These are phyloP conservation scores for Acronicta leporina DNA, from an alignment of 2,888 invertebrate genomes.

Conservation along the genomic window DNA sequence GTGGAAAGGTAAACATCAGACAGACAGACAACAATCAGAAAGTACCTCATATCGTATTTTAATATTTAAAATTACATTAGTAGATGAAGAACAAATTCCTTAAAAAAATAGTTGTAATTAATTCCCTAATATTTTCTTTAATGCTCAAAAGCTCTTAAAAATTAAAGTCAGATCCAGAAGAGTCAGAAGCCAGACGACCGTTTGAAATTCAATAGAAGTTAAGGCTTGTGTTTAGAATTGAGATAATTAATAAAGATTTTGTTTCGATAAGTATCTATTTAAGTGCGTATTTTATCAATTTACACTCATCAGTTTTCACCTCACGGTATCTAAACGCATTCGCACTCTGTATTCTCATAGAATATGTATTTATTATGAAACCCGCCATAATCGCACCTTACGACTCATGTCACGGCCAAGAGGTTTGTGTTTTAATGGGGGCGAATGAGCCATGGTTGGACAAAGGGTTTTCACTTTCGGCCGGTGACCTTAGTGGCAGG, in stretches of 20 bases:
- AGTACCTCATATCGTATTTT: too few species aligned
- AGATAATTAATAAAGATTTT: not conserved
- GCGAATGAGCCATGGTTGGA: constrained; percentile 16
- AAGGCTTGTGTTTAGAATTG: too few species aligned
- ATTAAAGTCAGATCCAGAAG: too few species aligned
- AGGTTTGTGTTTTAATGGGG: constrained; percentile 21
- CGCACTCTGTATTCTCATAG: constrained; percentile 35
- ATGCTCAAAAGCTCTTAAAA: too few species aligned
- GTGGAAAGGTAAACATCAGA: too few species aligned
- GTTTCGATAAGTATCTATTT: constrained; percentile 8
- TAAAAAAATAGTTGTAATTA: too few species aligned
- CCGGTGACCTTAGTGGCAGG: constrained; percentile 72
- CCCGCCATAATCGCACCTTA: constrained; percentile 20
- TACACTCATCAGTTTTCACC: constrained; percentile 17
- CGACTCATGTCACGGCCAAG: constrained; percentile 17
- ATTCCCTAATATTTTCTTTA: too few species aligned
- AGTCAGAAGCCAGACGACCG: too few species aligned
- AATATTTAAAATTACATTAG: too few species aligned
- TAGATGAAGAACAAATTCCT: too few species aligned
- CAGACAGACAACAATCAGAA: too few species aligned
- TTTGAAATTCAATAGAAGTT: too few species aligned
- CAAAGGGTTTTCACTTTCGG: constrained; percentile 75
- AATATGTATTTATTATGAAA: constrained; percentile 52
- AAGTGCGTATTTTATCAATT: constrained; percentile 17
- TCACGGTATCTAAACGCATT: constrained; percentile 21